Conservation (phyloP, 1,140 invertebrate genomes). For the Oreohelix idahoensis region DNA sequence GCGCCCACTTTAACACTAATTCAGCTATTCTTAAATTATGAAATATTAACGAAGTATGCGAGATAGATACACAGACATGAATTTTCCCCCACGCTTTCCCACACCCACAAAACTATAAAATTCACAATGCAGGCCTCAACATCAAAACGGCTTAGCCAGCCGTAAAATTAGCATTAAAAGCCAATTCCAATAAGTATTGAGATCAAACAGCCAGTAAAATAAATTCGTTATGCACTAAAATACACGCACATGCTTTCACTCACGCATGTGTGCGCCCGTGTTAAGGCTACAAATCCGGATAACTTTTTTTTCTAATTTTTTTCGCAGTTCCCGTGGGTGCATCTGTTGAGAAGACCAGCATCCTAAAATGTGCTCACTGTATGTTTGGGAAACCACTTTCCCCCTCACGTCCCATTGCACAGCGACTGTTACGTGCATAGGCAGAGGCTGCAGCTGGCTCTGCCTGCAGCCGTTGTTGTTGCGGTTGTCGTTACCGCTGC, state of each 20-base stretch:
- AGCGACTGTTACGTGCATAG: neutral
- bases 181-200: neutral
- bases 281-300: neutral
- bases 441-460: neutral
- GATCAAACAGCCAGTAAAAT: neutral
- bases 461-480: neutral
- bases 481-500: neutral
- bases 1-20: neutral
- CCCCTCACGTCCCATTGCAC: neutral
- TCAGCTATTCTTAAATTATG: neutral
- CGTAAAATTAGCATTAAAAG: conserved; percentile 2
- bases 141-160: neutral
- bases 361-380: neutral
- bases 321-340: neutral
- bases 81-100: neutral
- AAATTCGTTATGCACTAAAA: neutral
- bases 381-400: neutral
- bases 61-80: neutral
- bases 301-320: neutral
- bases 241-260: conserved; percentile 4
- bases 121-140: neutral
- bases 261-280: neutral
- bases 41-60: neutral
- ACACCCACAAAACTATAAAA: neutral
- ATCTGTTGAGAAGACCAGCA: neutral